Evolutionary conservation across 2,888 invertebrate genomes (phyloP).

Genomic region (Sceliomorpha sp.): DNA sequence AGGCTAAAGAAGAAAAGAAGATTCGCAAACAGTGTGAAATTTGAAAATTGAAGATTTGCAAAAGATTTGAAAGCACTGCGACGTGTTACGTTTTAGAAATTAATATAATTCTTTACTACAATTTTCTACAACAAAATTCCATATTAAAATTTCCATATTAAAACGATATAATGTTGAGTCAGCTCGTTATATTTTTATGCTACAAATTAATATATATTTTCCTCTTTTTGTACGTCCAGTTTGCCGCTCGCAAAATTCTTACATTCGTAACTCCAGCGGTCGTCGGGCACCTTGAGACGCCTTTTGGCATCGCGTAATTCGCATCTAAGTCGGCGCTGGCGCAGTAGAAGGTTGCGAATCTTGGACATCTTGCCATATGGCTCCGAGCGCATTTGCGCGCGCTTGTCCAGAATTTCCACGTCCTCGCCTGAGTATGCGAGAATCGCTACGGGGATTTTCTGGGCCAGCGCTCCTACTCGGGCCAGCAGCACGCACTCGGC

Average conservation of each 20-base stretch:
- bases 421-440: conserved; percentile 81
- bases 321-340: conserved; percentile 81
- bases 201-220: too few species aligned
- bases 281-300: conserved; percentile 81
- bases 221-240: too few species aligned
- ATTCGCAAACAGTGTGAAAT: too few species aligned
- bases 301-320: conserved; percentile 82
- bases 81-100: too few species aligned
- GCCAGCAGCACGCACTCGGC: conserved; percentile 73
- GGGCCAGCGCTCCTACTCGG: conserved; percentile 64
- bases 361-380: conserved; percentile 80
- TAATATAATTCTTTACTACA: too few species aligned
- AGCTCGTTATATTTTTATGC: too few species aligned
- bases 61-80: too few species aligned
- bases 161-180: too few species aligned
- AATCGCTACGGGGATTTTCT: conserved; percentile 69
- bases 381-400: conserved; percentile 76
- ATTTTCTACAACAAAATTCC: too few species aligned
- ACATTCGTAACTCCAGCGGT: conserved; percentile 83
- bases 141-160: too few species aligned
- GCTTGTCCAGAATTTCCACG: conserved; percentile 81
- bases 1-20: too few species aligned
- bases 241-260: conserved; percentile 75
- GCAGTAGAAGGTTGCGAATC: conserved; percentile 78
- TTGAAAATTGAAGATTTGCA: too few species aligned